These are phyloP conservation scores for Vombatus ursinus DNA, from an alignment of 2,113 vertebrate species.

Conservation along the genomic window DNA sequence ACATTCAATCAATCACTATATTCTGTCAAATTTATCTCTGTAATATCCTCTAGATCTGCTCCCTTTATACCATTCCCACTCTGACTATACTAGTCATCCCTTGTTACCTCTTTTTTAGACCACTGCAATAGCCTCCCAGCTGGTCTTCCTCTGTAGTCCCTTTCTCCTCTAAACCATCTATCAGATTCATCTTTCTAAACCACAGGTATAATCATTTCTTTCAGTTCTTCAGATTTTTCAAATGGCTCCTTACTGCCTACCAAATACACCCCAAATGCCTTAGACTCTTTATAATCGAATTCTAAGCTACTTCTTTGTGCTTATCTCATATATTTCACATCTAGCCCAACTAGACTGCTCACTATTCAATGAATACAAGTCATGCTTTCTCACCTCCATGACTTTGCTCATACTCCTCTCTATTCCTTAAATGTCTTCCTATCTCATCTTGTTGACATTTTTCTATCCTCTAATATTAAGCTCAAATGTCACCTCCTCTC, in stretches of 20 bases:
- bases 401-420: neutral
- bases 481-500: neutral
- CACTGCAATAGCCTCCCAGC: neutral
- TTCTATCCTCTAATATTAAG: neutral
- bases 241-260: neutral
- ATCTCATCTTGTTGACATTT: neutral
- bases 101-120: neutral
- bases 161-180: neutral
- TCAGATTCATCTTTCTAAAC: neutral
- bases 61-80: neutral
- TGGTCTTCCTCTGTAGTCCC: neutral
- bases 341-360: neutral
- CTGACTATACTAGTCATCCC: neutral
- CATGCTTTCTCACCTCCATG: neutral
- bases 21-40: neutral
- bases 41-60: neutral
- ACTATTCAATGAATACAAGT: neutral
- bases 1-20: neutral
- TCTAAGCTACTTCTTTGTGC: neutral
- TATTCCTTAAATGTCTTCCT: neutral
- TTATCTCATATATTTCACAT: neutral
- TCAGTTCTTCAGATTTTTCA: neutral
- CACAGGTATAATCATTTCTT: neutral
- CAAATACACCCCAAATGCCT: neutral
- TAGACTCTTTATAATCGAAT: neutral